Evolutionary conservation across 2,113 vertebrate species (phyloP).

Genomic region (Fregata magnificens): DNA sequence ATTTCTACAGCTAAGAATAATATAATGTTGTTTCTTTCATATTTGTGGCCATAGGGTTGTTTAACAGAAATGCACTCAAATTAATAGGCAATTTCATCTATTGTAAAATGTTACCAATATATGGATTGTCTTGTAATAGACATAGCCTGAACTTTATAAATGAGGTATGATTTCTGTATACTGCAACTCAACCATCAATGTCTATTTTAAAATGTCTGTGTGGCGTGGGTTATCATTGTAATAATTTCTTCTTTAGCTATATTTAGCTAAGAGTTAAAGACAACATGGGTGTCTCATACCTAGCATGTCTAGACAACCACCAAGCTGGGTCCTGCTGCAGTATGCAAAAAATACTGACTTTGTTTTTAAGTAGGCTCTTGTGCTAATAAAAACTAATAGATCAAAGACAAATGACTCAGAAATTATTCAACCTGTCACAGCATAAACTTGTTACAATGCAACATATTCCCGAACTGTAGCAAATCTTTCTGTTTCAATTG

Average conservation of each 20-base stretch:
- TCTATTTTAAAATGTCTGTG: background rate
- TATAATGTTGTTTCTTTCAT: background rate
- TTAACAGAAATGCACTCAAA: background rate
- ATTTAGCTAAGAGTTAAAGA: background rate
- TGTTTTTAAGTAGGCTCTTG: background rate
- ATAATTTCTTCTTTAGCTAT: background rate
- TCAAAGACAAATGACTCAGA: background rate
- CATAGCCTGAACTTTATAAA: background rate
- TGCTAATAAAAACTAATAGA: background rate
- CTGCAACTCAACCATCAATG: background rate
- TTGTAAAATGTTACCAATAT: background rate
- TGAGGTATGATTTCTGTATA: background rate
- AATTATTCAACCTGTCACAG: background rate
- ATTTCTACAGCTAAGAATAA: background rate
- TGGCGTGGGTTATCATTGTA: background rate
- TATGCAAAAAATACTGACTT: background rate
- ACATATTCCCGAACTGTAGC: background rate
- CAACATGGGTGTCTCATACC: background rate
- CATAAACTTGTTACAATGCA: background rate
- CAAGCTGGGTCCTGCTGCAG: background rate
- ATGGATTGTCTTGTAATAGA: background rate
- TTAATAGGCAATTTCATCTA: background rate
- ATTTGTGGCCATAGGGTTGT: background rate
- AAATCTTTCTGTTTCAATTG: slow-evolving; percentile 18
- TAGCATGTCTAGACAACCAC: background rate